Conservation (phyloP, 2,113 vertebrate genomes). For the Hyperoodon ampullatus region DNA sequence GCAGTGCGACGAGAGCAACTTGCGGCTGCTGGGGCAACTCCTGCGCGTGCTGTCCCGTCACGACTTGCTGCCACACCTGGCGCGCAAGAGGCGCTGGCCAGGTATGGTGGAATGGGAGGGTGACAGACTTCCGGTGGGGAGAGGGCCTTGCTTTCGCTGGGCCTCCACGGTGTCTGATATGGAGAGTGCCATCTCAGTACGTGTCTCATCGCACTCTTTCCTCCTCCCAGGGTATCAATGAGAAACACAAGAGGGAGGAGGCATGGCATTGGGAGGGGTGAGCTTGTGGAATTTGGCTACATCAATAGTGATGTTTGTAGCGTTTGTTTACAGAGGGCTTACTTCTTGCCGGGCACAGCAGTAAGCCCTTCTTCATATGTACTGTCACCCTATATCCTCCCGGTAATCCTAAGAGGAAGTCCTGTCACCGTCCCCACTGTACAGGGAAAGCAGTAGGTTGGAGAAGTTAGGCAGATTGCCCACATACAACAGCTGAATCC, state of each 20-base stretch:
- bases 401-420: not conserved
- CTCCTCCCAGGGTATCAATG: not conserved
- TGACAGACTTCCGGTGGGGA: not conserved
- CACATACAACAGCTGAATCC: not conserved
- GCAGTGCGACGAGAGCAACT: constrained; percentile 89
- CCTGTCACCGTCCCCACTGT: not conserved
- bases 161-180: not conserved
- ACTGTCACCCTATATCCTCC: not conserved
- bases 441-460: not conserved
- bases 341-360: not conserved
- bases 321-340: not conserved
- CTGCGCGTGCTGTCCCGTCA: constrained; percentile 92
- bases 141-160: not conserved
- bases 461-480: constrained; percentile 30
- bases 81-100: constrained; percentile 89
- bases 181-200: not conserved
- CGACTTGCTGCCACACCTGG: constrained; percentile 91
- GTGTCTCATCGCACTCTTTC: too few relatives aligned
- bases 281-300: constrained; percentile 8
- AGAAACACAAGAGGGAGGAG: not conserved
- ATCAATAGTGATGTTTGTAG: not conserved
- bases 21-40: constrained; percentile 90
- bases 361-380: not conserved
- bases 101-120: constrained; percentile 80
- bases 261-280: constrained; percentile 25